phyloP scores from a whole-genome alignment of 1,140 invertebrate genomes.

The Penaeus chinensis region DNA sequence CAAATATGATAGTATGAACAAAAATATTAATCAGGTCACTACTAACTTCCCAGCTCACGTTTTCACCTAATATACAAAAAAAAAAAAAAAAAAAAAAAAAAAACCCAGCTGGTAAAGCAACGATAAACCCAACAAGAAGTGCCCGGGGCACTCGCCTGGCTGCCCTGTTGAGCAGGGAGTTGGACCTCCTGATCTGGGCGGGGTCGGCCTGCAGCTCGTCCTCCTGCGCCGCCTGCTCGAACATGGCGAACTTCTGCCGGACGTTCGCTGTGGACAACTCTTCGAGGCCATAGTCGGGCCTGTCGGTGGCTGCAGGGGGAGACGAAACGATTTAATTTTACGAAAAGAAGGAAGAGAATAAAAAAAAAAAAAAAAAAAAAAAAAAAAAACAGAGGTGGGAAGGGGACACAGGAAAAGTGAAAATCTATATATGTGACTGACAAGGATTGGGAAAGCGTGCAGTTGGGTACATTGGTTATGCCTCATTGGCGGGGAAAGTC shows the following conservation, averaged over 20 bases:
- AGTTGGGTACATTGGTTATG: too few relatives aligned
- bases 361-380: neutral
- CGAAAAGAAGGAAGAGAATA: neutral
- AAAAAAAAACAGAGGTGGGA: neutral
- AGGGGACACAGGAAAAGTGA: too few relatives aligned
- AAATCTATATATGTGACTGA: too few relatives aligned
- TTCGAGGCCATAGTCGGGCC: conserved; percentile 47
- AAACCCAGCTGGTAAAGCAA: too few relatives aligned
- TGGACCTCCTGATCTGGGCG: conserved; percentile 30
- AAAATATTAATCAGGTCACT: too few relatives aligned
- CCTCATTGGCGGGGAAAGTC: too few relatives aligned
- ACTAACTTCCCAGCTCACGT: too few relatives aligned
- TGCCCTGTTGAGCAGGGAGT: conserved; percentile 41
- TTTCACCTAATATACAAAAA: too few relatives aligned
- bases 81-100: too few relatives aligned
- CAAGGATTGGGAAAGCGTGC: too few relatives aligned
- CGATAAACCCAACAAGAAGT: too few relatives aligned
- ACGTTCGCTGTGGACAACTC: conserved; percentile 26
- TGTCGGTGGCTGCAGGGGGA: conserved; percentile 39
- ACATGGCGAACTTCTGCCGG: conserved; percentile 50
- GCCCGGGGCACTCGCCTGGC: conserved; percentile 6
- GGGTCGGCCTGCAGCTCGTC: conserved; percentile 30
- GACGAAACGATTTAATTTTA: neutral
- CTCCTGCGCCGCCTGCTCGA: conserved; percentile 39
- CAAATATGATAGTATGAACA: too few relatives aligned